phyloP scores from a whole-genome alignment of 2,113 vertebrate species.

The Nothobranchius kuhntae region DNA sequence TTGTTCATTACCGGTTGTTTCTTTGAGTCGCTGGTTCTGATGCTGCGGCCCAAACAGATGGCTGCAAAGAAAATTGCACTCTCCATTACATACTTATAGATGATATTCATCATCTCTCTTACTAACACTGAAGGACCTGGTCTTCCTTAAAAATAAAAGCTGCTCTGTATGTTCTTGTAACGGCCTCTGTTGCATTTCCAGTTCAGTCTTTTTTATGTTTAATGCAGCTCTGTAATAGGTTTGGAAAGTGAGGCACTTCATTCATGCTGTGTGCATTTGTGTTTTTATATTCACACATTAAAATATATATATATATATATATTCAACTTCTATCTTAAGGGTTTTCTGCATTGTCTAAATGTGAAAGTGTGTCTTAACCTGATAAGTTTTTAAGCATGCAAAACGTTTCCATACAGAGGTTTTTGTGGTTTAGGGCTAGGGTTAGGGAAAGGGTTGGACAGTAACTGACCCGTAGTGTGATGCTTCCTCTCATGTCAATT shows the following conservation, averaged over 20 bases:
- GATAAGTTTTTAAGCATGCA: too few relatives aligned
- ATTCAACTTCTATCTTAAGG: too few relatives aligned
- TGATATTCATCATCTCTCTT: neutral
- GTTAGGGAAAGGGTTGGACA: too few relatives aligned
- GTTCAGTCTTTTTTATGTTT: neutral
- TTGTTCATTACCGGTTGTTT: neutral
- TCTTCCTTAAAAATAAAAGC: neutral
- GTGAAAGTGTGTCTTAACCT: too few relatives aligned
- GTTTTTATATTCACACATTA: too few relatives aligned
- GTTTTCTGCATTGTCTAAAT: too few relatives aligned
- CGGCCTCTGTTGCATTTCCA: neutral
- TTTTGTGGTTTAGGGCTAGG: too few relatives aligned
- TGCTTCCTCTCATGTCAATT: too few relatives aligned
- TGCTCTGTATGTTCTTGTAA: neutral
- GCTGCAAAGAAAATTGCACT: conserved; percentile 4
- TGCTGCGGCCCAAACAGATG: neutral
- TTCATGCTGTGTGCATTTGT: conserved; percentile 4
- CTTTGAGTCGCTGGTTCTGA: neutral
- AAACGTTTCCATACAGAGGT: too few relatives aligned
- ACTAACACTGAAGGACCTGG: neutral
- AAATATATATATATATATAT: too few relatives aligned
- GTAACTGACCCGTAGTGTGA: too few relatives aligned
- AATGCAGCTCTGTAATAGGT: conserved; percentile 4
- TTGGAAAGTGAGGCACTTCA: conserved; percentile 1
- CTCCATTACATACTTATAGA: neutral